Percentiles rank a stretch among this genome's conserved stretches.
Evolutionary conservation across 64 coral and sea anemone genomes (phyloP).

Genomic region (Catalaphyllia jardinei): DNA sequence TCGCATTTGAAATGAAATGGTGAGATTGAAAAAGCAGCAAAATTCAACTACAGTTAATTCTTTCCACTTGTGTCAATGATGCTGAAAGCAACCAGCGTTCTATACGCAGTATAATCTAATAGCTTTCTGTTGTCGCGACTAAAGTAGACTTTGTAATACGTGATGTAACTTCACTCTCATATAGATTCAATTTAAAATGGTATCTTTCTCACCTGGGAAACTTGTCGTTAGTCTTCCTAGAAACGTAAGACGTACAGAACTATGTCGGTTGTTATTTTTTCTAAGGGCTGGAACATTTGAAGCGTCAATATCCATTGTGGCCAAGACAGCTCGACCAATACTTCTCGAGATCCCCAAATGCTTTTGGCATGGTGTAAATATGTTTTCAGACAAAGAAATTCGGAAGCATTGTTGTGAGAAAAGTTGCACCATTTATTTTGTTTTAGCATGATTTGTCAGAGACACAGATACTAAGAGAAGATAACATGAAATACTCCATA

Average conservation of each 20-base stretch:
- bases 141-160: neutral
- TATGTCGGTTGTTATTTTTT: neutral
- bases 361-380: conserved; percentile 9
- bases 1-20: too few relatives aligned
- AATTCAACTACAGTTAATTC: too few relatives aligned
- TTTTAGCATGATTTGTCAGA: neutral
- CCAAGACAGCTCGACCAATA: conserved; percentile 12
- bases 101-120: neutral
- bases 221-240: neutral
- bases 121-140: neutral
- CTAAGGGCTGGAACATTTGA: neutral
- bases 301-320: conserved; percentile 4
- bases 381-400: neutral
- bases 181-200: neutral
- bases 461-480: neutral
- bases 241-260: neutral
- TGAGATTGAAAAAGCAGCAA: too few relatives aligned
- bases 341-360: neutral
- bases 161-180: neutral
- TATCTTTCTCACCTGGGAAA: neutral
- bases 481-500: neutral
- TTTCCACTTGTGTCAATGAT: too few relatives aligned
- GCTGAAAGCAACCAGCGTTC: too few relatives aligned
- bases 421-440: neutral
- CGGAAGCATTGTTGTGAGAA: neutral